Base-by-base conservation (phyloP, 2,797 vertebrate species). In the Salmo trutta region DNA sequence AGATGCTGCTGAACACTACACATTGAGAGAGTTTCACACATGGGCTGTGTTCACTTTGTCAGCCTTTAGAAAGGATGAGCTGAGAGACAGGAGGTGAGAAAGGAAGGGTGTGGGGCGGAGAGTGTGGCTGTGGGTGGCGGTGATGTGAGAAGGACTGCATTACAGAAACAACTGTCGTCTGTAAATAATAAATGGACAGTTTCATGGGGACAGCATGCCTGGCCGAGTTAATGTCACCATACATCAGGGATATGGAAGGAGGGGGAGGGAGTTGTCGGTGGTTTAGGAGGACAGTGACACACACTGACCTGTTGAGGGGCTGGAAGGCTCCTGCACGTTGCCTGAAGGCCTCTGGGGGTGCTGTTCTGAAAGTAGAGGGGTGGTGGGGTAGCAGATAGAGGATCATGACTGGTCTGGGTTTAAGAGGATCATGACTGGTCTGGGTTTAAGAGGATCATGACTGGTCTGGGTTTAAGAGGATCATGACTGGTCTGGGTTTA, bases 291-390 rank as follows among this genome's bases (percentile, higher is more conserved):
- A 24, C 19, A 41, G 33, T 41, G 41, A 47, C 31, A 64, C 31
- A 31, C 17, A 47, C 79, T 52, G 86, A 95, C 95, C 94, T 94
- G 91, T 89, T 93, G 52, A 94, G 93, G 31, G 92, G 92, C 86
- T 95, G 94, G 91, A 95, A 95, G 70, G 93, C 91, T 85, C 94
- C 93, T 4, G 89, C 88, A 71, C 93, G 91, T 75, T 93, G 94
- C 79, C 87, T 94, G 86, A 95, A 95, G 84, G 92, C 89, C 83
- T 95, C 94, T 81, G 93, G 92, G 12, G 91, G 88, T 0, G 90
- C 87, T 71, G 92, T 93, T 90, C 94, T 95, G 80, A 73, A 74
- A 84, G 75, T 75, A 81, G 36, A 68, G 56, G 19, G 66, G 7
- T 41, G 36, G 36, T 1, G 36, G 36, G 36, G 7, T 7, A 41